Conservation (phyloP, 2,888 invertebrate species). For the Mechanitis mazaeus region DNA sequence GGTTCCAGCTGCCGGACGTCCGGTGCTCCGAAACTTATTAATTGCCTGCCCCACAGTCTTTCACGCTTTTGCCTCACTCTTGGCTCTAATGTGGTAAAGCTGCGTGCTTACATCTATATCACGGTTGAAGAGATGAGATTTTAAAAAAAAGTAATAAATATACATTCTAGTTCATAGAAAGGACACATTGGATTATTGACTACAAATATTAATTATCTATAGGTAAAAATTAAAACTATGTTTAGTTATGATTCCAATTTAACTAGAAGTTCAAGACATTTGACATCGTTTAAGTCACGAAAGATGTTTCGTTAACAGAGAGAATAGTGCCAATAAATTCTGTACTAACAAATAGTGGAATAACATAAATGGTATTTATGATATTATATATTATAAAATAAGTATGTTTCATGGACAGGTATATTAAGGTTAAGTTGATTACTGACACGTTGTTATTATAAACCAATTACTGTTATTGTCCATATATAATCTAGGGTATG, state of each 20-base stretch:
- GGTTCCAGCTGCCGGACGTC: slow-evolving; percentile 61
- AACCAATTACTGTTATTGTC: neutral
- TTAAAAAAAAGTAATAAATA: too few species aligned
- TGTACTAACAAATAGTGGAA: too few species aligned
- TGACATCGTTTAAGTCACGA: too few species aligned
- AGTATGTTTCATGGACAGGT: neutral
- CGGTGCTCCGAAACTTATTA: slow-evolving; percentile 36
- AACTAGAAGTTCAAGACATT: too few species aligned
- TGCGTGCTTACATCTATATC: neutral
- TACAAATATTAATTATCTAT: too few species aligned
- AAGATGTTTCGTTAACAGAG: too few species aligned
- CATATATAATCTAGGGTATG: neutral
- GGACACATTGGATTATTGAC: too few species aligned
- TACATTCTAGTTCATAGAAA: too few species aligned
- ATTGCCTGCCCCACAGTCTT: slow-evolving; percentile 11
- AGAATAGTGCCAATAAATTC: too few species aligned
- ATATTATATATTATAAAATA: slow-evolving; percentile 1
- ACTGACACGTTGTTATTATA: slow-evolving; percentile 1
- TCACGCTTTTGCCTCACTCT: slow-evolving; percentile 8
- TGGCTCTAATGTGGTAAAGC: slow-evolving; percentile 5
- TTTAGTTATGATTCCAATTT: too few species aligned
- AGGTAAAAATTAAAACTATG: too few species aligned
- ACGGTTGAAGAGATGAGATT: neutral
- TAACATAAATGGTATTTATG: too few species aligned
- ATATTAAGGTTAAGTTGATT: slow-evolving; percentile 6